Percentiles rank a stretch among this genome's conserved stretches.
Conservation (phyloP, 2,888 invertebrate species). For the Lepidonotus clava region DNA sequence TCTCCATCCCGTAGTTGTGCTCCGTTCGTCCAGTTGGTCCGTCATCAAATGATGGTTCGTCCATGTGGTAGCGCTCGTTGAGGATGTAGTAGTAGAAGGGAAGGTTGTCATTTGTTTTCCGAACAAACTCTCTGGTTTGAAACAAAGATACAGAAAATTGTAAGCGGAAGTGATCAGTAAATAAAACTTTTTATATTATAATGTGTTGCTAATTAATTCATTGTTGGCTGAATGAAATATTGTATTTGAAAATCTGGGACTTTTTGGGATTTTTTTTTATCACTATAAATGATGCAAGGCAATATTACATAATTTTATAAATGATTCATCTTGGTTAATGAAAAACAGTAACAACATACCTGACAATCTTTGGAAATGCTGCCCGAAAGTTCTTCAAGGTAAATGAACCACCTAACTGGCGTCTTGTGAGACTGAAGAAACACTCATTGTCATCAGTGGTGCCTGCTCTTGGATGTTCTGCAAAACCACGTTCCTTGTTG, state of each 20-base stretch:
- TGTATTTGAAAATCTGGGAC: too few species aligned
- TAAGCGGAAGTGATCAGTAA: too few species aligned
- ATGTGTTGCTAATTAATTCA: too few species aligned
- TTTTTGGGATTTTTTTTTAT: too few species aligned
- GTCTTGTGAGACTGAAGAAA: not conserved
- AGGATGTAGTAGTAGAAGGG: conserved; percentile 8
- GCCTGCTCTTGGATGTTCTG: not conserved
- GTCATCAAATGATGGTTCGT: not conserved
- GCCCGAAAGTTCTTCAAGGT: not conserved
- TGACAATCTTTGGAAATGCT: not conserved
- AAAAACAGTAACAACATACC: conserved; percentile 6
- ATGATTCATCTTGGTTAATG: not conserved
- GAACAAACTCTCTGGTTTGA: not conserved
- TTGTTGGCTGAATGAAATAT: too few species aligned
- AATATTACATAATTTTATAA: too few species aligned
- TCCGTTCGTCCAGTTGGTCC: too few species aligned
- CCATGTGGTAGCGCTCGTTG: conserved; percentile 5
- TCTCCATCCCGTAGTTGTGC: too few species aligned
- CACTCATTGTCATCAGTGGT: not conserved
- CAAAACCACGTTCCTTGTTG: not conserved
- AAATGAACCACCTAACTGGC: too few species aligned
- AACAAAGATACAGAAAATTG: not conserved
- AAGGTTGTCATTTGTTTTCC: not conserved
- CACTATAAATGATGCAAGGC: too few species aligned
- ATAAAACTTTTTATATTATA: too few species aligned